These are phyloP conservation scores for Frieseomelitta varia DNA, from an alignment of 1,140 invertebrate species.

Conservation along the genomic window DNA sequence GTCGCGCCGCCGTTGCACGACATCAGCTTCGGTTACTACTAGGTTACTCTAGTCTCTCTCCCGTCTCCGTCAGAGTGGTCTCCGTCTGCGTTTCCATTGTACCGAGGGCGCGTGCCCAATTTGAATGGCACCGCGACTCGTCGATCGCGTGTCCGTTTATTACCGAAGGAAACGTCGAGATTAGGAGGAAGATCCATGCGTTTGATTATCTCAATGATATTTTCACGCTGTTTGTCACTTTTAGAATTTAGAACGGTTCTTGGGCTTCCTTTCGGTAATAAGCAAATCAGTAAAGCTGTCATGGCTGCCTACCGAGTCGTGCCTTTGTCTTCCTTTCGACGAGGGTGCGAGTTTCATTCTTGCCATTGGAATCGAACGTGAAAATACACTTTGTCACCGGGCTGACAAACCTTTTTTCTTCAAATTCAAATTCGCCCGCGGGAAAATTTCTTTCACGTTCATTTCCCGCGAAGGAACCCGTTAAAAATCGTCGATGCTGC, in stretches of 20 bases:
- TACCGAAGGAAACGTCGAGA: neutral
- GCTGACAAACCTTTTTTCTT: no score
- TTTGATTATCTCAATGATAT: neutral
- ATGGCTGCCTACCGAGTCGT: constrained; percentile 23
- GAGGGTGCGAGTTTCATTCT: constrained; percentile 10
- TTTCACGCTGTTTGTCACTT: neutral
- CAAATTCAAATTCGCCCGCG: no score
- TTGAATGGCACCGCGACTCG: neutral
- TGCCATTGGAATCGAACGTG: constrained; percentile 39
- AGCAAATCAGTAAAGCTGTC: neutral
- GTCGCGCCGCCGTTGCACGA: constrained; percentile 88
- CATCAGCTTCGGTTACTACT: constrained; percentile 90
- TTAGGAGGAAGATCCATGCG: no score
- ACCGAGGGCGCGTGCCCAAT: constrained; percentile 7
- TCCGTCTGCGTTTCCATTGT: constrained; percentile 41
- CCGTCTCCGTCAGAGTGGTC: constrained; percentile 12
- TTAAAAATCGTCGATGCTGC: neutral
- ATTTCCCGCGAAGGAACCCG: neutral
- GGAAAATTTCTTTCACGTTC: neutral
- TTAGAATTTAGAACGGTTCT: neutral
- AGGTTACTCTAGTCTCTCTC: constrained; percentile 69
- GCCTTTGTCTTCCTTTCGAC: neutral
- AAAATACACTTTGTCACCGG: neutral
- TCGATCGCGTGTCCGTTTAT: neutral
- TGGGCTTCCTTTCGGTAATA: constrained; percentile 13